Evolutionary conservation across 2,888 invertebrate genomes (phyloP), one percentile per base, ranked within the genome.

Genomic region (Drosophila yooni): DNA sequence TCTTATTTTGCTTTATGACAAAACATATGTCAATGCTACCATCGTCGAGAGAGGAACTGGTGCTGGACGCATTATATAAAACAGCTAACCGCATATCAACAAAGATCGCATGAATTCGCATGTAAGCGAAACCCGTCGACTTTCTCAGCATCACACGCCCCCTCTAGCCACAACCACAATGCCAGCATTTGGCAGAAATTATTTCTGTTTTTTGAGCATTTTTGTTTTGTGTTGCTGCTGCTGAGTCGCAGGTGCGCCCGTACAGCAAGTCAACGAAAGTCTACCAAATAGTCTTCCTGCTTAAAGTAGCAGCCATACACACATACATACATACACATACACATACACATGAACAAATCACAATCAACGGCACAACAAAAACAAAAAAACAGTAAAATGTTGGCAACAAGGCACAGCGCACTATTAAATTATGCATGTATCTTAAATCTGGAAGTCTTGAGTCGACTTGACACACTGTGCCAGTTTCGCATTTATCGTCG

Each of bases 391-490:
- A 1, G 67, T 64, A 38, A 57, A 48, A 34, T 67, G 50, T 52
- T 46, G 8, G 48, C 29, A 62, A 53, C 53, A 62, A 67, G 54
- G 33, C 46, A 64, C 36, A 48, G 57, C 29, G 64, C 54, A 54
- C 61, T 62, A 76, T 76, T 64, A 66, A 77, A 76, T 77, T 73
- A 68, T 72, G 54, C 58, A 13, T 27, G 25, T 36, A 65, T 73
- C 46, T 40, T 27, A 54, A 60, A 72, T 38, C 50, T 56, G 71
- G 71, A 46, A 69, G 70, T 65, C 52, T 56, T 51, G 46, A 76
- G 56, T 71, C 74, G 65, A 70, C 73, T 89, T 85, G 85, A 89
- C 85, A 85, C 90, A 85, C 86, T 85, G 89, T 88, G 81, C 89
- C 89, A 90, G 74, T 90, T 90, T 90, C 43, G 43, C 43, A 51